These are phyloP conservation scores for Todiramphus chloris DNA, from an alignment of 2,113 vertebrate species.

Conservation along the genomic window DNA sequence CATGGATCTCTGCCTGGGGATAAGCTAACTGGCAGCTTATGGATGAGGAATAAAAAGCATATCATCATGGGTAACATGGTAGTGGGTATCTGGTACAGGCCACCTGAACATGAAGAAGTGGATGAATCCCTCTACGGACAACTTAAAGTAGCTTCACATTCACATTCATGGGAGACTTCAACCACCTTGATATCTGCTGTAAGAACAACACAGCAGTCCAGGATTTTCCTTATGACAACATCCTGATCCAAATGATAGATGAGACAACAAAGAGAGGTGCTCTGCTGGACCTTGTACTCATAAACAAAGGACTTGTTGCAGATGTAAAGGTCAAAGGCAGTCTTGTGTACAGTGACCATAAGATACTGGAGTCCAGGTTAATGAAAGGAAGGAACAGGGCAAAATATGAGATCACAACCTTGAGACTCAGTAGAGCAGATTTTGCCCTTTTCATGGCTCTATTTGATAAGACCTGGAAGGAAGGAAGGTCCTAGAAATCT, in stretches of 20 bases:
- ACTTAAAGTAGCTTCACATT: not conserved
- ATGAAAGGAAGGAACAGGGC: not conserved
- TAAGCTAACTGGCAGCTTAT: not conserved
- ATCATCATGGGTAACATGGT: accelerated
- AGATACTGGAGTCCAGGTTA: not conserved
- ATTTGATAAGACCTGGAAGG: not conserved
- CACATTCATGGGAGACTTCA: not conserved
- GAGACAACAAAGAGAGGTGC: not conserved
- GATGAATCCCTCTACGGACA: not conserved
- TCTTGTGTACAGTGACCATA: not conserved
- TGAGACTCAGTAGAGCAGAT: not conserved
- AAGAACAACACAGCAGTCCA: not conserved
- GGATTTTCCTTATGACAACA: not conserved
- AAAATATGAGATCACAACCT: not conserved
- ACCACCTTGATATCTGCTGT: not conserved
- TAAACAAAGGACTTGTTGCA: not conserved
- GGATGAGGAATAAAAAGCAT: not conserved
- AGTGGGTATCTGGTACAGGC: not conserved
- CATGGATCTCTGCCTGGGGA: not conserved
- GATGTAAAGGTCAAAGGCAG: not conserved
- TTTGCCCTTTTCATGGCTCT: not conserved
- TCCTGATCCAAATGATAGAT: not conserved
- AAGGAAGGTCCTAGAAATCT: not conserved
- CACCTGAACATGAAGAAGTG: not conserved
- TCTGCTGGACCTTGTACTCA: not conserved